Conservation (phyloP, 2,888 invertebrate species). For the Lomographa bimaculata region DNA sequence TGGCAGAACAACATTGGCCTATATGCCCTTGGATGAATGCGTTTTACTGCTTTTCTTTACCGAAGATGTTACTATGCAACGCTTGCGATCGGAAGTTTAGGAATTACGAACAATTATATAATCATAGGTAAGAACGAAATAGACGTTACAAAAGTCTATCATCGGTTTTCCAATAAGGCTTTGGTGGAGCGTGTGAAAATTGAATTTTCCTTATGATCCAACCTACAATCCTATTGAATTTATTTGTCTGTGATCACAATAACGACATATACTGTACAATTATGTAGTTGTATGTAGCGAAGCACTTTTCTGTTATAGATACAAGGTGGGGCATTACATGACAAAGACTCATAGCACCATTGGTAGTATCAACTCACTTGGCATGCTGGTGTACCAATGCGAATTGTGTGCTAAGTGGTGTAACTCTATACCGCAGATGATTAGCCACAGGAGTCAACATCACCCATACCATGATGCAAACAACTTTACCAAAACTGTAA, state of each 20-base stretch:
- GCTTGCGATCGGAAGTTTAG: constrained; percentile 75
- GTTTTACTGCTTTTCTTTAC: constrained; percentile 66
- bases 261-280: no score
- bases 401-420: constrained; percentile 69
- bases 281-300: no score
- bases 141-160: no score
- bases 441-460: constrained; percentile 60
- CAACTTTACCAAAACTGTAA: constrained; percentile 45
- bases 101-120: constrained; percentile 75
- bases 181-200: not conserved
- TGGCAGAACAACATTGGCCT: constrained; percentile 71
- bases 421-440: constrained; percentile 51
- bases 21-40: constrained; percentile 66
- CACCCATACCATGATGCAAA: constrained; percentile 55
- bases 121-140: constrained; percentile 68
- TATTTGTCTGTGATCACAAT: no score
- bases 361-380: constrained; percentile 38
- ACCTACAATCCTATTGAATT: no score
- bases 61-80: constrained; percentile 72
- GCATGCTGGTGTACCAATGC: constrained; percentile 67
- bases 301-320: constrained; percentile 55
- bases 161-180: no score
- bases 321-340: constrained; percentile 70
- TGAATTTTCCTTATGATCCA: not conserved
- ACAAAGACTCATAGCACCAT: constrained; percentile 54